phyloP scores from a whole-genome alignment of 2,113 vertebrate species.

The Perccottus glenii region DNA sequence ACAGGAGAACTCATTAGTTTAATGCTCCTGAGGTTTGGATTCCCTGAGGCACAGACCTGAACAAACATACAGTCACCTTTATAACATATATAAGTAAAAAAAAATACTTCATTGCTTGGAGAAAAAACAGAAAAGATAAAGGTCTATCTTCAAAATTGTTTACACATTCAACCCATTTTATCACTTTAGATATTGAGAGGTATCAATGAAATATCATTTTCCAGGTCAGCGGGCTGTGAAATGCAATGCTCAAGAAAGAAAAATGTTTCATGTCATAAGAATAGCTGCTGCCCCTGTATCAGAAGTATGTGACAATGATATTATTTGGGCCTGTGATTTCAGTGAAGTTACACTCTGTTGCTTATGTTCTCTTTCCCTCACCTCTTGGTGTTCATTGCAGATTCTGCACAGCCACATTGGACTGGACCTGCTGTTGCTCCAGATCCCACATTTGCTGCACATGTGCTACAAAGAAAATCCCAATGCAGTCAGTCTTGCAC shows the following conservation, averaged over 20 bases:
- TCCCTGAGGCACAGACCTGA: conserved; percentile 12
- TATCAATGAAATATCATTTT: conserved; percentile 41
- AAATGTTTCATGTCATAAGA: conserved; percentile 5
- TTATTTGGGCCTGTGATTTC: background rate
- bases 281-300: conserved; percentile 2
- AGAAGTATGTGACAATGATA: conserved; percentile 1
- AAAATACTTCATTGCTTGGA: background rate
- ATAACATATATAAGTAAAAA: conserved; percentile 1
- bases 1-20: conserved; percentile 44
- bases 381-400: conserved; percentile 94
- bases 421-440: conserved; percentile 80
- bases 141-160: background rate
- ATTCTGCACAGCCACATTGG: conserved; percentile 92
- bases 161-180: background rate
- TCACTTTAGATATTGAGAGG: background rate
- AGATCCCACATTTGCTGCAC: conserved; percentile 89
- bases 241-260: conserved; percentile 30
- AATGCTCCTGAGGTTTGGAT: conserved; percentile 24
- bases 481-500: background rate
- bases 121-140: background rate
- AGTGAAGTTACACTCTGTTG: background rate
- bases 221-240: conserved; percentile 32
- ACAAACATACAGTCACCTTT: conserved; percentile 12
- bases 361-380: conserved; percentile 61
- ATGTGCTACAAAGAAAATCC: conserved; percentile 80